Conservation (phyloP, 1,140 invertebrate species). For the Akabosia matsudoensis region DNA sequence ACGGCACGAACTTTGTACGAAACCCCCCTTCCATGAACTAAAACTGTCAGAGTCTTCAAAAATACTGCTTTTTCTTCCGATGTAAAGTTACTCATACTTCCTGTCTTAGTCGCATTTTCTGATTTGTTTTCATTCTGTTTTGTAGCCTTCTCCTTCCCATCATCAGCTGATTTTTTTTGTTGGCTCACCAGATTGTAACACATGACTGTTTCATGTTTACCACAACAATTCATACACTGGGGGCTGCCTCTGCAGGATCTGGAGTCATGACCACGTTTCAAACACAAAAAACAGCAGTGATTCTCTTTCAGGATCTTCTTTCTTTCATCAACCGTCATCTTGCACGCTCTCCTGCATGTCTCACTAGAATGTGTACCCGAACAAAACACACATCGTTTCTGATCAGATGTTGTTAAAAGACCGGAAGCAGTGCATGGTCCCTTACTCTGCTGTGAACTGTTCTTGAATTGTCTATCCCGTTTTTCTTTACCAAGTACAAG, state of each 20-base stretch:
- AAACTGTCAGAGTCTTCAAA: background rate
- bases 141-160: background rate
- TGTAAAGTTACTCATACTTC: background rate
- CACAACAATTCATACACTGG: background rate
- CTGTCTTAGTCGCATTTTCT: background rate
- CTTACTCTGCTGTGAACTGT: background rate
- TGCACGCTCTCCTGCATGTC: background rate
- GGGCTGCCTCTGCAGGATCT: background rate
- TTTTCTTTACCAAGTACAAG: background rate
- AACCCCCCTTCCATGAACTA: background rate
- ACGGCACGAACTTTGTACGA: background rate
- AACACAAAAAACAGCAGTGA: background rate
- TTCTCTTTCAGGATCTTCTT: background rate
- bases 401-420: background rate
- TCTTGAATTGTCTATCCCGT: background rate
- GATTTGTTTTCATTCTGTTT: no score
- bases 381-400: background rate
- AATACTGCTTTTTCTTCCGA: background rate
- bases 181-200: background rate
- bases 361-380: background rate
- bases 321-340: background rate
- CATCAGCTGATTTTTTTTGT: background rate
- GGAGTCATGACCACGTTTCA: background rate
- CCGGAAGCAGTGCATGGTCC: background rate
- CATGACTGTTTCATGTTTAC: background rate